A percentile compares a stretch with the other conserved stretches of the same genome.
phyloP scores from a whole-genome alignment of 1,140 invertebrate genomes.

The Ladona fulva region DNA sequence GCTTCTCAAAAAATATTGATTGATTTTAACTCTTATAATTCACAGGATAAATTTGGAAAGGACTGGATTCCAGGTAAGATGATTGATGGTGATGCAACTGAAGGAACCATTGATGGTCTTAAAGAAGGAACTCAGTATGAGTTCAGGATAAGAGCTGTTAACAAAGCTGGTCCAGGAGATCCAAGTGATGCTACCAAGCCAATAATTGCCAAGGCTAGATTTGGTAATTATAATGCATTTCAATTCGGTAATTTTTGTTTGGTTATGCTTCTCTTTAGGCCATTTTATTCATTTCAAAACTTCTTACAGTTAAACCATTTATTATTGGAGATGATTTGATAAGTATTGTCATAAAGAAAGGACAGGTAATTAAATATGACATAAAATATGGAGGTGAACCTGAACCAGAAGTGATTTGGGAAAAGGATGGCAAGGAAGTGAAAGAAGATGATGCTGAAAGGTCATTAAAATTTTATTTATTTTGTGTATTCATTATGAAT shows the following conservation, averaged over 20 bases:
- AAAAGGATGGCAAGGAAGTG: conserved; percentile 61
- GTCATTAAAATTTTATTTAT: neutral
- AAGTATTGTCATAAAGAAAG: conserved; percentile 86
- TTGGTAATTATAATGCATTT: conserved; percentile 38
- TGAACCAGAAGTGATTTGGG: conserved; percentile 84
- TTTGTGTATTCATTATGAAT: neutral
- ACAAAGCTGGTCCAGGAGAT: conserved; percentile 90
- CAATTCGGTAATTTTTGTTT: neutral
- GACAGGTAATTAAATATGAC: conserved; percentile 84
- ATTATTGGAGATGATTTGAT: conserved; percentile 79
- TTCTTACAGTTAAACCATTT: conserved; percentile 71
- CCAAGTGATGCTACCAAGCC: conserved; percentile 91
- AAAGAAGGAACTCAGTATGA: conserved; percentile 94
- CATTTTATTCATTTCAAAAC: neutral
- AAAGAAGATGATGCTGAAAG: conserved; percentile 49
- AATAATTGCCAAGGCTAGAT: conserved; percentile 89
- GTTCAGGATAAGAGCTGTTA: conserved; percentile 90
- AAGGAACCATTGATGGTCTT: conserved; percentile 74
- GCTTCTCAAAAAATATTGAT: too few species aligned
- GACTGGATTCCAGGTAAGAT: conserved; percentile 76
- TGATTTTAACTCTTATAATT: too few species aligned
- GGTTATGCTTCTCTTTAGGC: conserved; percentile 16
- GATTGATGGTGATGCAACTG: conserved; percentile 62
- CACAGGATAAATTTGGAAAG: conserved; percentile 75
- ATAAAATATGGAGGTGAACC: conserved; percentile 93